These are phyloP conservation scores for Neosilurus hyrtlii DNA, from an alignment of 2,797 vertebrate genomes.

Conservation along the genomic window DNA sequence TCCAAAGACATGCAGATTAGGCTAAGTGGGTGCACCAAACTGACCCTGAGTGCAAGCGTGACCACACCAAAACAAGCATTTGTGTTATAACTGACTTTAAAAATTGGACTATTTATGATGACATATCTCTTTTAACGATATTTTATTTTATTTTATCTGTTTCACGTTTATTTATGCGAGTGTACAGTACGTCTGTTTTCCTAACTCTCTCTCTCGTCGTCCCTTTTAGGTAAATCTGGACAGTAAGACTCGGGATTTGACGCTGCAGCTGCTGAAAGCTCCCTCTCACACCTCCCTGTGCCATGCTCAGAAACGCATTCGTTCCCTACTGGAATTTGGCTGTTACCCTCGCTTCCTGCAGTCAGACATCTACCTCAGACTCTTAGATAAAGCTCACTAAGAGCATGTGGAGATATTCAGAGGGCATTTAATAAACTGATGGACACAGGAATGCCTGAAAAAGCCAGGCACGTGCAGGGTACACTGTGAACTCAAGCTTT, in stretches of 20 bases:
- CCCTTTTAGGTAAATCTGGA: conserved; percentile 79
- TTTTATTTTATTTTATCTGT: neutral
- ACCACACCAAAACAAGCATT: too few relatives aligned
- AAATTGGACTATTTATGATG: neutral
- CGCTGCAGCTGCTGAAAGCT: conserved; percentile 74
- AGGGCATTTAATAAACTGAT: conserved; percentile 15
- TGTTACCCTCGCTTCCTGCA: conserved; percentile 82
- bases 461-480: neutral
- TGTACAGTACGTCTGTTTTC: neutral
- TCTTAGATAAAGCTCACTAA: conserved; percentile 63
- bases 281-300: conserved; percentile 73
- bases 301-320: conserved; percentile 78
- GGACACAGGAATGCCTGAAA: neutral
- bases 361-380: conserved; percentile 70
- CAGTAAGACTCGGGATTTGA: conserved; percentile 76
- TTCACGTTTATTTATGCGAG: neutral
- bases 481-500: neutral
- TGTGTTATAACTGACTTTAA: neutral
- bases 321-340: conserved; percentile 77
- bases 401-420: neutral
- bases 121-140: neutral
- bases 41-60: too few relatives aligned
- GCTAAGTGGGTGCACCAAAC: too few relatives aligned
- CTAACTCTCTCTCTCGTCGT: neutral
- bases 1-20: too few relatives aligned